Conservation (phyloP, 1,140 invertebrate genomes). For the Hestina assimilis region DNA sequence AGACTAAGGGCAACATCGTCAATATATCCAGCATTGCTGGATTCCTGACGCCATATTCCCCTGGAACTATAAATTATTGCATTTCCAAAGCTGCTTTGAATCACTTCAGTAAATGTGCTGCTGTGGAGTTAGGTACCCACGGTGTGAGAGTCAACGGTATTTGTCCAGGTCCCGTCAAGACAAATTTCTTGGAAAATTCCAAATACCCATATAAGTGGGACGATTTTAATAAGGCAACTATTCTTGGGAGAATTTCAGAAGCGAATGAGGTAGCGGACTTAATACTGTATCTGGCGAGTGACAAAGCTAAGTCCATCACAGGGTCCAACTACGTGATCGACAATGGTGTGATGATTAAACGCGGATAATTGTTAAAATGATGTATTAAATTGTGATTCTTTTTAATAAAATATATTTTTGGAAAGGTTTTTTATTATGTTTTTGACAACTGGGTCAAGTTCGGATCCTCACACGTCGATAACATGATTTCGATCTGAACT, state of each 20-base stretch:
- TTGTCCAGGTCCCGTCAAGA: conserved; percentile 83
- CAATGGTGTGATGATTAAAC: conserved; percentile 19
- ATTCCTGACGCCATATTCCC: neutral
- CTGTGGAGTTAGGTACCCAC: conserved; percentile 82
- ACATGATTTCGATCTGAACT: too few relatives aligned
- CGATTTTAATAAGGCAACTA: conserved; percentile 81
- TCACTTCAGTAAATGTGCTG: conserved; percentile 84
- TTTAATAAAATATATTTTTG: too few relatives aligned
- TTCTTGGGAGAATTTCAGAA: conserved; percentile 83
- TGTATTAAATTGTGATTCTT: neutral
- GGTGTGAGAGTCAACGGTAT: conserved; percentile 85
- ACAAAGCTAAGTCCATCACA: conserved; percentile 85
- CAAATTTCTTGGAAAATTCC: conserved; percentile 76
- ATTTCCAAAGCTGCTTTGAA: conserved; percentile 88
- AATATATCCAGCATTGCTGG: conserved; percentile 25
- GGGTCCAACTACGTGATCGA: conserved; percentile 63
- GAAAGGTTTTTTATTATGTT: too few relatives aligned
- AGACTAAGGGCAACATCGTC: conserved; percentile 21
- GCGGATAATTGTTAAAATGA: neutral
- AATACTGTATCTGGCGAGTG: conserved; percentile 87
- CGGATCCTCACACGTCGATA: too few relatives aligned
- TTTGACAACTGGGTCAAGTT: too few relatives aligned
- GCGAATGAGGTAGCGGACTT: conserved; percentile 84
- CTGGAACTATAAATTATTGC: conserved; percentile 71
- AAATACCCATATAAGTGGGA: conserved; percentile 49